These are phyloP conservation scores for Pycnomerus fuliginosus DNA, from an alignment of 2,888 invertebrate genomes.

Conservation along the genomic window DNA sequence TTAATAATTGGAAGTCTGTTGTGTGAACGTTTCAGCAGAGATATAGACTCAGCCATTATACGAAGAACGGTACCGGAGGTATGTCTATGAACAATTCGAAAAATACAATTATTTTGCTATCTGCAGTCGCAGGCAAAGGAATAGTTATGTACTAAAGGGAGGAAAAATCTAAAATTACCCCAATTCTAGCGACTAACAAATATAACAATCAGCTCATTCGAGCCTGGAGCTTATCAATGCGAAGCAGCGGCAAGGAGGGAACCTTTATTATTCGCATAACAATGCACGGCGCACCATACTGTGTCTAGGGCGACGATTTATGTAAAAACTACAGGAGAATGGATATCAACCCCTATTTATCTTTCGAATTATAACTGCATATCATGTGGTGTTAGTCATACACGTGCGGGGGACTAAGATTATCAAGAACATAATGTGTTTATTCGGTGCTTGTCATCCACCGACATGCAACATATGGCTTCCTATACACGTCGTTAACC, in stretches of 20 bases:
- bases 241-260: slow-evolving; percentile 34
- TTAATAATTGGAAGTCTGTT: too few relatives aligned
- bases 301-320: slow-evolving; percentile 40
- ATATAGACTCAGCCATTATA: too few relatives aligned
- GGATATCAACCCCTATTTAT: slow-evolving; percentile 50
- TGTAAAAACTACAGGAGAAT: slow-evolving; percentile 45
- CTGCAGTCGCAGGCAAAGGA: slow-evolving; percentile 20
- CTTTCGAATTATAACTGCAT: slow-evolving; percentile 48
- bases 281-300: slow-evolving; percentile 31
- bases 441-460: slow-evolving; percentile 40
- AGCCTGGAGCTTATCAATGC: slow-evolving; percentile 36
- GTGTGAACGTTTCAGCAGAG: too few relatives aligned
- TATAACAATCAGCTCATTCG: slow-evolving; percentile 36
- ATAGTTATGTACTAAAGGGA: slow-evolving; percentile 6
- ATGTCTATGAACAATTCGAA: too few relatives aligned
- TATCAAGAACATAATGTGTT: slow-evolving; percentile 43
- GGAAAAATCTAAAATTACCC: slow-evolving; percentile 23
- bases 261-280: slow-evolving; percentile 37
- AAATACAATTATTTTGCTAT: slow-evolving; percentile 23
- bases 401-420: slow-evolving; percentile 42
- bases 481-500: slow-evolving; percentile 27
- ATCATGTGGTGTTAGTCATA: slow-evolving; percentile 51
- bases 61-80: too few relatives aligned
- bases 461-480: slow-evolving; percentile 37
- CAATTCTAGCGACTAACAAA: slow-evolving; percentile 25